These are phyloP conservation scores for Trogon surrucura DNA, from an alignment of 2,113 vertebrate genomes.

Conservation along the genomic window DNA sequence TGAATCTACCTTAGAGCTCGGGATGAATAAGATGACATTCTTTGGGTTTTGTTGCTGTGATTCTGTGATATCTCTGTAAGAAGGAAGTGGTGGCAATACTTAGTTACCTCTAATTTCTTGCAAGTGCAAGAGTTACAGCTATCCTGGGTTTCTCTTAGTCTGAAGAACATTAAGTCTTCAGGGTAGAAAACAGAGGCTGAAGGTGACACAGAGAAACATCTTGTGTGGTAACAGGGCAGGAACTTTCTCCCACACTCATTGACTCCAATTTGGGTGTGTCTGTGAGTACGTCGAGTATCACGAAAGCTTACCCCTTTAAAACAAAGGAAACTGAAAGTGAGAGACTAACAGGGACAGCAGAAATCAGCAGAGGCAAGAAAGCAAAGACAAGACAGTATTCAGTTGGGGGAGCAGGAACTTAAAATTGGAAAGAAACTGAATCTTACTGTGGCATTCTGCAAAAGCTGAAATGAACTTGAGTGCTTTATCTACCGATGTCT, in stretches of 20 bases:
- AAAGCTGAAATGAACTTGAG: neutral
- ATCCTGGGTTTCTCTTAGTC: neutral
- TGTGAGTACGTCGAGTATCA: accelerated
- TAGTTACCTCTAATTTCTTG: neutral
- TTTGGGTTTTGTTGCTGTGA: neutral
- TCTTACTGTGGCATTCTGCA: neutral
- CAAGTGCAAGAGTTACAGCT: neutral
- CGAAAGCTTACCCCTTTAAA: neutral
- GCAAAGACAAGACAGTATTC: neutral
- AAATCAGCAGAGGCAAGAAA: neutral
- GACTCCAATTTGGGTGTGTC: neutral
- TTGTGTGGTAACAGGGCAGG: neutral
- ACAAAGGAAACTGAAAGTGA: neutral
- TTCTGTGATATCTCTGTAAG: neutral
- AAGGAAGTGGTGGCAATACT: neutral
- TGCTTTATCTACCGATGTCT: neutral
- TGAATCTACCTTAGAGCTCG: neutral
- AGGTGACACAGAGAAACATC: neutral
- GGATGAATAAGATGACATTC: neutral
- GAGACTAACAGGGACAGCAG: neutral
- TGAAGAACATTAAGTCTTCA: accelerated
- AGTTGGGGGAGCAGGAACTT: neutral
- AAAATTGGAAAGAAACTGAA: neutral
- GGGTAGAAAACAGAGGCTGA: neutral
- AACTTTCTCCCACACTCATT: neutral